These are phyloP conservation scores for Urocitellus parryii DNA, from an alignment of 2,113 vertebrate species.

Conservation along the genomic window DNA sequence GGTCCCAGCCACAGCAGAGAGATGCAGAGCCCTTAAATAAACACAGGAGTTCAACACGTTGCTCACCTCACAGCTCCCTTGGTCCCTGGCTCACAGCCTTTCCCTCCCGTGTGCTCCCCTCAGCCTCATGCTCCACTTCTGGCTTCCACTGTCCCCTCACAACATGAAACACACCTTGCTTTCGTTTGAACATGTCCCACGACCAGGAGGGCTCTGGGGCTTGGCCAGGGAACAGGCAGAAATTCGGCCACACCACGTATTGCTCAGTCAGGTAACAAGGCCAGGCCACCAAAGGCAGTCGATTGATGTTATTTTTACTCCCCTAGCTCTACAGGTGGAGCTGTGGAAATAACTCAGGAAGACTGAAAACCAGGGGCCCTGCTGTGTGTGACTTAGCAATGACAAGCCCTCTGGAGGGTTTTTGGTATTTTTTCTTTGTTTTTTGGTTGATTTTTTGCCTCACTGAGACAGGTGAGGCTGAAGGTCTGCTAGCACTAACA, in stretches of 20 bases:
- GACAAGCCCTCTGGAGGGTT: not conserved
- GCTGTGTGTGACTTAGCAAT: not conserved
- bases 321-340: not conserved
- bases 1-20: not conserved
- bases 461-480: not conserved
- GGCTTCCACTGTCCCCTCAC: not conserved
- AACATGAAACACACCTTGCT: slow-evolving; percentile 42
- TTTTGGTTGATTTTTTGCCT: not conserved
- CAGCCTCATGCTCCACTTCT: not conserved
- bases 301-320: not conserved
- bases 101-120: not conserved
- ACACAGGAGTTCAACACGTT: not conserved
- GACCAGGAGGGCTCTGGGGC: not conserved
- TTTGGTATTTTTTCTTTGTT: too few species aligned
- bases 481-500: not conserved
- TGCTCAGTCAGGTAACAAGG: too few species aligned
- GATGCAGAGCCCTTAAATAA: not conserved
- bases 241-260: not conserved
- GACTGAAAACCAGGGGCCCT: not conserved
- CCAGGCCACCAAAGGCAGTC: not conserved
- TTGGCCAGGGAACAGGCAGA: not conserved
- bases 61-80: not conserved
- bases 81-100: not conserved
- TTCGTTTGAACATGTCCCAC: not conserved
- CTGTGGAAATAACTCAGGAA: not conserved